Evolutionary conservation across 1,140 invertebrate species (phyloP).

Genomic region (Odontomachus brunneus): DNA sequence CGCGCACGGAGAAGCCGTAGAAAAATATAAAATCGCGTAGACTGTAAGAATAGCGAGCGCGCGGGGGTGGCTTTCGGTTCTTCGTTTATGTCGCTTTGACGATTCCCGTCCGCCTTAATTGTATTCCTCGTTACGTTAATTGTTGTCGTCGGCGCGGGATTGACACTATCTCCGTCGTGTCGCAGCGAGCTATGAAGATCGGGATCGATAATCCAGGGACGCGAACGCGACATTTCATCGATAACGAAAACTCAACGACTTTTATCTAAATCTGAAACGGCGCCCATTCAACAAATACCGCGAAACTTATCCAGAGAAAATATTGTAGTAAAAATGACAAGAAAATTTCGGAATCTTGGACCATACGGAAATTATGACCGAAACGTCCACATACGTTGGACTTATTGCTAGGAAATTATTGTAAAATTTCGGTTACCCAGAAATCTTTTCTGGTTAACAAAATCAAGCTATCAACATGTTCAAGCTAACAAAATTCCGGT

Average conservation of each 20-base stretch:
- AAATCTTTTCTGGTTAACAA: no score
- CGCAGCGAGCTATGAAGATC: background rate
- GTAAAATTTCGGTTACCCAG: no score
- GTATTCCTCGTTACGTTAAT: background rate
- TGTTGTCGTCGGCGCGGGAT: conserved; percentile 5
- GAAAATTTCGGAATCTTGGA: no score
- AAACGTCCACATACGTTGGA: no score
- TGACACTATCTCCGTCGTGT: conserved; percentile 5
- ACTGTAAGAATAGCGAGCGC: conserved; percentile 42
- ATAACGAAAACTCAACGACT: background rate
- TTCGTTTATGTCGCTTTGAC: conserved; percentile 1
- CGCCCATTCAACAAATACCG: background rate
- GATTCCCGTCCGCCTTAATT: background rate
- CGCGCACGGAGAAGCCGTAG: conserved; percentile 47
- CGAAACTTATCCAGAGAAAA: background rate
- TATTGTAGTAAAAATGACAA: no score
- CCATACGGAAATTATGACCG: no score
- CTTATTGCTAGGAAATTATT: no score
- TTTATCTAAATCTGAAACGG: background rate
- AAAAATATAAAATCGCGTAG: conserved; percentile 73
- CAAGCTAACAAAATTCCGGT: no score
- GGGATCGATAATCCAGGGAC: background rate
- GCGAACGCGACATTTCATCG: background rate
- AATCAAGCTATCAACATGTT: no score
- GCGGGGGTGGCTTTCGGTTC: conserved; percentile 19